A percentile compares a stretch with the other conserved stretches of the same genome.
phyloP scores from a whole-genome alignment of 2,113 vertebrate species.

The Lepidothrix coronata region DNA sequence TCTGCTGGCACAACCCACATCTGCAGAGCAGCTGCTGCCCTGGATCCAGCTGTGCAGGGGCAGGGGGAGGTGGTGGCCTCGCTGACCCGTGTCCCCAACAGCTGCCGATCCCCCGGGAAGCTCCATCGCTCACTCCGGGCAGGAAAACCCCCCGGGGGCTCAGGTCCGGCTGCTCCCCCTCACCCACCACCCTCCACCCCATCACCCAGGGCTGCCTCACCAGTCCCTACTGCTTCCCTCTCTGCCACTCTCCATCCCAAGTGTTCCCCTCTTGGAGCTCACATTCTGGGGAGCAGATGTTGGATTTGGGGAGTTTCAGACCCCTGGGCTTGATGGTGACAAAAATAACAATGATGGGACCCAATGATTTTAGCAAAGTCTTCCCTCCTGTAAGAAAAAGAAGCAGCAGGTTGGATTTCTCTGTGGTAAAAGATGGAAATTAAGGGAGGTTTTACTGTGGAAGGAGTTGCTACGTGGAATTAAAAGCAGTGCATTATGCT shows the following conservation, averaged over 20 bases:
- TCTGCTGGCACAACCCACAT: neutral
- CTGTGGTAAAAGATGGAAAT: neutral
- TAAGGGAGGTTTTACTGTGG: fast-evolving
- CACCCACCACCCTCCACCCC: neutral
- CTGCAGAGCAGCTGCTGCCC: constrained; percentile 14
- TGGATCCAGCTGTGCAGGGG: neutral
- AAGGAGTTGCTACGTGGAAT: neutral
- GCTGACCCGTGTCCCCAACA: neutral
- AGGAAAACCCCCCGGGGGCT: neutral
- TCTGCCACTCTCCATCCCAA: neutral
- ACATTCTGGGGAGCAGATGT: fast-evolving
- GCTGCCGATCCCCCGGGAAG: neutral
- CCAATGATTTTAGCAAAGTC: neutral
- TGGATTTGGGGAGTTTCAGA: neutral
- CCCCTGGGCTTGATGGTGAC: neutral
- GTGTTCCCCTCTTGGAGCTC: fast-evolving
- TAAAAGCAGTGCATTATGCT: neutral
- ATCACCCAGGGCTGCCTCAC: neutral
- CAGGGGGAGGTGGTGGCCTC: neutral
- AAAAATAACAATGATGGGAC: fast-evolving
- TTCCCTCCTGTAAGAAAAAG: neutral
- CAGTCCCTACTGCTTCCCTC: fast-evolving
- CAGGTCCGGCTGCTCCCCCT: neutral
- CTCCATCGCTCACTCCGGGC: neutral
- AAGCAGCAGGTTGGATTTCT: neutral